A percentile compares a stretch with the other conserved stretches of the same genome.
Conservation (phyloP, 2,888 invertebrate genomes). For the Stenchaetothrips biformis region DNA sequence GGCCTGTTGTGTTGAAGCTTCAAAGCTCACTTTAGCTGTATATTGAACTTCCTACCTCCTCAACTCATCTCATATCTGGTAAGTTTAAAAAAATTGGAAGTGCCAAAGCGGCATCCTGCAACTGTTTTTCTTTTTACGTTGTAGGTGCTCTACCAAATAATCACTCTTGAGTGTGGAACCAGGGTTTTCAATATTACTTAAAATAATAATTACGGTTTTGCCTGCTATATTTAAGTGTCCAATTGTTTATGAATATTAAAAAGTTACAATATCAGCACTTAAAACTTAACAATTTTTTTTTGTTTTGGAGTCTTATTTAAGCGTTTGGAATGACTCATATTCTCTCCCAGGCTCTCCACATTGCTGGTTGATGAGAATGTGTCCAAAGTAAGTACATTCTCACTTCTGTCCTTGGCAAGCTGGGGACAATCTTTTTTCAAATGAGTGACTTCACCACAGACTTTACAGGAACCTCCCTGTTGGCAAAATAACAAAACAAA, state of each 20-base stretch:
- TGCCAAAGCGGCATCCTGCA: no score
- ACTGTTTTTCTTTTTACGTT: no score
- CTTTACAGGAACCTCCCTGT: slow-evolving; percentile 67
- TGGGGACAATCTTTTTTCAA: slow-evolving; percentile 74
- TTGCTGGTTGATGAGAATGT: slow-evolving; percentile 46
- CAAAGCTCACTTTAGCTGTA: no score
- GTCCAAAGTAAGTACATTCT: slow-evolving; percentile 48
- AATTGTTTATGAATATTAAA: not conserved
- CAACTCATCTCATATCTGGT: no score
- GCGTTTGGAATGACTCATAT: not conserved
- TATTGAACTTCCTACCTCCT: no score
- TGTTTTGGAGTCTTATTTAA: slow-evolving; percentile 14
- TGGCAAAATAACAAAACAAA: not conserved
- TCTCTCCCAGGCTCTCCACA: slow-evolving; percentile 48
- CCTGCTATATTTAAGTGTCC: no score
- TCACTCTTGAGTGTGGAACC: no score
- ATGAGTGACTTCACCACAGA: slow-evolving; percentile 82
- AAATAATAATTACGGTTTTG: no score
- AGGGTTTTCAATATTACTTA: no score
- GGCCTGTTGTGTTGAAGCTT: no score
- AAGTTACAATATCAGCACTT: not conserved
- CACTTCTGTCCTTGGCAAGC: slow-evolving; percentile 49
- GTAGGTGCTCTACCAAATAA: no score
- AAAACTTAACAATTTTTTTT: slow-evolving; percentile 30
- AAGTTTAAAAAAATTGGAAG: no score